These are phyloP conservation scores for Conus ventricosus DNA, from an alignment of 1,140 invertebrate genomes.

Conservation along the genomic window DNA sequence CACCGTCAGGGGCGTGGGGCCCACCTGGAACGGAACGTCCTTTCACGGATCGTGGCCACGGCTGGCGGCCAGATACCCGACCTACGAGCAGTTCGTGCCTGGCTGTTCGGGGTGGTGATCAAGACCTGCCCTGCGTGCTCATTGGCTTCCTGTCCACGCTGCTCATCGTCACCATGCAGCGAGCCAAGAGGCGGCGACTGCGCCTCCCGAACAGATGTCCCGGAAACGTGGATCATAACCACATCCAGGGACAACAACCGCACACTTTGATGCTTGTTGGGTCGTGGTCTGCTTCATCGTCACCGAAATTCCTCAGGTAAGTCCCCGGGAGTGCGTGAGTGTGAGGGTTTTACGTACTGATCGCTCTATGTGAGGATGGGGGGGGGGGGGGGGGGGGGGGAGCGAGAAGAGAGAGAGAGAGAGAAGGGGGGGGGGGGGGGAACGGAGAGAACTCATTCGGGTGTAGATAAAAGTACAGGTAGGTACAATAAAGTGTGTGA, in stretches of 20 bases:
- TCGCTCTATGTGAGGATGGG: no score
- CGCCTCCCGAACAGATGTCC: constrained; percentile 61
- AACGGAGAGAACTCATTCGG: no score
- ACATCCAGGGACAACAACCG: constrained; percentile 76
- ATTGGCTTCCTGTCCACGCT: constrained; percentile 85
- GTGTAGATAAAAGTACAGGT: no score
- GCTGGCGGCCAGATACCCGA: constrained; percentile 45
- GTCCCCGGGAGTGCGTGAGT: no score
- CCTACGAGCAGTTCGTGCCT: constrained; percentile 76
- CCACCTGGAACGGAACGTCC: neutral
- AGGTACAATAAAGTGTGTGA: no score
- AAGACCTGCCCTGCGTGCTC: constrained; percentile 86
- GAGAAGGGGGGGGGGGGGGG: no score
- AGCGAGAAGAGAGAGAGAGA: no score
- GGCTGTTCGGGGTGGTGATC: constrained; percentile 90
- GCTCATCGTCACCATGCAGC: constrained; percentile 84
- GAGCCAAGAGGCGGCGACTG: constrained; percentile 61
- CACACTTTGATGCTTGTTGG: constrained; percentile 91
- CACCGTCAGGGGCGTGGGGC: constrained; percentile 38
- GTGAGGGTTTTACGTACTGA: no score
- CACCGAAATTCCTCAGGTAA: constrained; percentile 85
- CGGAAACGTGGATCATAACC: constrained; percentile 55
- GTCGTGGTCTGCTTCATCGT: constrained; percentile 90
- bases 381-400: no score
- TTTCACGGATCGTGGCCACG: constrained; percentile 32